Percentiles rank a stretch among this genome's conserved stretches.
phyloP scores from a whole-genome alignment of 1,140 invertebrate genomes.

The Acyrthosiphon pisum region DNA sequence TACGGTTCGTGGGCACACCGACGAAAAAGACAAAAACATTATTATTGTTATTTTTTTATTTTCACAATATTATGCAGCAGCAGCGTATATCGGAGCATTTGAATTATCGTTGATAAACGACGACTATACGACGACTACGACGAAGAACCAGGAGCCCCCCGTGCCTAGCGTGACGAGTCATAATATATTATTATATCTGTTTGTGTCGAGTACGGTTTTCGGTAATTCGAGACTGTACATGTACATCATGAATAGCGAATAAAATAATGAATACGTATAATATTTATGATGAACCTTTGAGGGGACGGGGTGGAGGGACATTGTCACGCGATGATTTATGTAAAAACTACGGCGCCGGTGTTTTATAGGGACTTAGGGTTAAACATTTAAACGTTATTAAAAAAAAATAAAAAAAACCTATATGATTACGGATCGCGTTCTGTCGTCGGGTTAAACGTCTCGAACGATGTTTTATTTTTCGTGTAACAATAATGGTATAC shows the following conservation, averaged over 20 bases:
- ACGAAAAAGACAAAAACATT: background rate
- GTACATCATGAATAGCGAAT: background rate
- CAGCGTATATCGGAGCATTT: background rate
- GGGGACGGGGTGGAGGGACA: background rate
- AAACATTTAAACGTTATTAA: constrained; percentile 30
- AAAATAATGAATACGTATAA: constrained; percentile 27
- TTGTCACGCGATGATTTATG: constrained; percentile 41
- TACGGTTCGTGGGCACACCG: background rate
- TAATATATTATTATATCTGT: constrained; percentile 7
- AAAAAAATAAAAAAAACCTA: background rate
- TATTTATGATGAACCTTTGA: background rate
- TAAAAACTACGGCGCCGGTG: background rate
- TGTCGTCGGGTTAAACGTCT: background rate
- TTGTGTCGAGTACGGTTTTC: constrained; percentile 36
- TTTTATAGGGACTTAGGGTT: background rate
- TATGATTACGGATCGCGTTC: background rate
- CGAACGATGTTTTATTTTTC: constrained; percentile 14
- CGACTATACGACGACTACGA: background rate
- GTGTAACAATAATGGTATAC: background rate
- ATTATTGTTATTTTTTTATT: background rate
- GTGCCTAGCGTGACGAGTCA: constrained; percentile 33
- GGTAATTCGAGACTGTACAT: constrained; percentile 1
- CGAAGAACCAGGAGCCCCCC: background rate
- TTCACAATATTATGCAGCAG: background rate
- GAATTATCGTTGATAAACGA: background rate